A percentile compares a stretch with the other conserved stretches of the same genome.
phyloP scores from a whole-genome alignment of 2,113 vertebrate species.

The Seriola aureovittata region DNA sequence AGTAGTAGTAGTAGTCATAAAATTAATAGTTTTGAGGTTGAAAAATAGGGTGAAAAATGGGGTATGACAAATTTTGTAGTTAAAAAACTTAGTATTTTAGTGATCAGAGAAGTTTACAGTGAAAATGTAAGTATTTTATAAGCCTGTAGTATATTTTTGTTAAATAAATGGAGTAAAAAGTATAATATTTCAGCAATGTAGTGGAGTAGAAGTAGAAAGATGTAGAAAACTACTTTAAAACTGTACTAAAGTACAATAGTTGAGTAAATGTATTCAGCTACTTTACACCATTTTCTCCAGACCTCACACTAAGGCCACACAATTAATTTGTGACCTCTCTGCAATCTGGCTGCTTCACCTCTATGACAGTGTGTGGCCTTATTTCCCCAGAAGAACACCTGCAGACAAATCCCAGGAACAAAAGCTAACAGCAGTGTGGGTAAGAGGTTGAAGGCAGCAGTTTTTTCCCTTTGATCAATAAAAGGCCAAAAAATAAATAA shows the following conservation, averaged over 20 bases:
- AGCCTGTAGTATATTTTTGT: too few relatives aligned
- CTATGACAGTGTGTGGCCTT: not conserved
- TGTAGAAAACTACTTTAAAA: too few relatives aligned
- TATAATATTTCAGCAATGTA: too few relatives aligned
- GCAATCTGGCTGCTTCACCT: constrained; percentile 1
- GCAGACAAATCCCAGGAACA: constrained; percentile 6
- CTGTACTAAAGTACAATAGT: too few relatives aligned
- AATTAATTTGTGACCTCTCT: constrained; percentile 16
- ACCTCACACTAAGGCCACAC: not conserved
- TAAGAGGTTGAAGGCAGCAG: constrained; percentile 7
- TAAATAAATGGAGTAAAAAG: too few relatives aligned
- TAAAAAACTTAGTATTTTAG: too few relatives aligned
- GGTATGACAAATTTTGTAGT: too few relatives aligned
- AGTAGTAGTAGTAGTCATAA: too few relatives aligned
- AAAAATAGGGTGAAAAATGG: too few relatives aligned
- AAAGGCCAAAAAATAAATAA: not conserved
- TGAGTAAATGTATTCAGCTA: not conserved
- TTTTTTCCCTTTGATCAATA: constrained; percentile 34
- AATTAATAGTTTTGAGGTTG: not conserved
- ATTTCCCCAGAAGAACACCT: constrained; percentile 5
- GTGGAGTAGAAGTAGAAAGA: too few relatives aligned
- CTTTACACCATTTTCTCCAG: not conserved
- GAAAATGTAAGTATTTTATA: too few relatives aligned
- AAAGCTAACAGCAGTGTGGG: constrained; percentile 22
- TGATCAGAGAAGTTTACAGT: too few relatives aligned